A percentile compares a stretch with the other conserved stretches of the same genome.
phyloP scores from a whole-genome alignment of 2,797 vertebrate genomes.

The Chiroxiphia lanceolata region DNA sequence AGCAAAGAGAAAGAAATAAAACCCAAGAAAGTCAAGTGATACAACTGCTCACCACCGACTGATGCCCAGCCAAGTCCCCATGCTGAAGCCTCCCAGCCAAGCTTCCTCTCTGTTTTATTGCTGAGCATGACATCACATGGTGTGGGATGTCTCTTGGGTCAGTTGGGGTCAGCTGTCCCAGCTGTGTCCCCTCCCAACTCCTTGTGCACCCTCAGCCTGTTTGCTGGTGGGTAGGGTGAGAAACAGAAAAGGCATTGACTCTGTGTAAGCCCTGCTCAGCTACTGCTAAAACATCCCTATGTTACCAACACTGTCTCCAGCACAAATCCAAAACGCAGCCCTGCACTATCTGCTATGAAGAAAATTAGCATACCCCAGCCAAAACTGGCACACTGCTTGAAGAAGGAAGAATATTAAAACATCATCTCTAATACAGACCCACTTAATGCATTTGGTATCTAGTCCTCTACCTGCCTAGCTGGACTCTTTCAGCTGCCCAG shows the following conservation, averaged over 20 bases:
- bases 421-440: background rate
- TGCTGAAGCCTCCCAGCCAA: background rate
- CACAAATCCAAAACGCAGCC: background rate
- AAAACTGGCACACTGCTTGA: background rate
- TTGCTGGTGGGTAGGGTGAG: background rate
- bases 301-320: background rate
- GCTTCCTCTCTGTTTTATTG: background rate
- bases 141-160: background rate
- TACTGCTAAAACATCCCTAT: background rate
- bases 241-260: background rate
- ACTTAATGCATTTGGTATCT: background rate
- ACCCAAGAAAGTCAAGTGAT: background rate
- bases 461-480: conserved; percentile 30
- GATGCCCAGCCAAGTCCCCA: background rate
- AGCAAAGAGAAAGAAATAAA: background rate
- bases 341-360: background rate
- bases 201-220: background rate
- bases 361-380: background rate
- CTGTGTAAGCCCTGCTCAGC: background rate
- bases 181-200: background rate
- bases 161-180: background rate
- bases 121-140: background rate
- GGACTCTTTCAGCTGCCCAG: background rate
- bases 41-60: background rate
- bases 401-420: background rate